Base-by-base conservation (phyloP, 2,888 invertebrate genomes). In the Euzetes globulus region DNA sequence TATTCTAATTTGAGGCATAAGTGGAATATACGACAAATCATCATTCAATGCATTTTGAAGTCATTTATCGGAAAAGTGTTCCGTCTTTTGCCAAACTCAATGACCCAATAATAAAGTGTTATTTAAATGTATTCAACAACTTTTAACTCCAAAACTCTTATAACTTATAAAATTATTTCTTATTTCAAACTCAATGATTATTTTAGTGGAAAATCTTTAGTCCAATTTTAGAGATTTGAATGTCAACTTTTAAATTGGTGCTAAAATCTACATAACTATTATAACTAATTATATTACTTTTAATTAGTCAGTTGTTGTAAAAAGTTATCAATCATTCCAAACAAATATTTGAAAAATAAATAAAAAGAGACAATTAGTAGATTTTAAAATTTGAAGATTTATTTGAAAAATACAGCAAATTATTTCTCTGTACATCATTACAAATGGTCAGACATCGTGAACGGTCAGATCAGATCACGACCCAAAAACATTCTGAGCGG, bases 381-480 rank as follows among this genome's bases (percentile, higher is more conserved):
- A 11, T 19, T 41, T 19, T 41, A 13, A 41, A 37, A 68, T 68
- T 68, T 6, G 33, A 63, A 63, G 63, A 41, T 68, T 68, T 68
- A 68, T 68, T 68, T 68, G 68, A 68, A 68, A 68, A 68, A 68
- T 68, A 68, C 68, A 68, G 68, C 68, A 68, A 63, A 63, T 63
- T 63, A 63, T 63, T 68, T 68, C 68, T 68, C 68, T 68, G 37
- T 68, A 68, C 68, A 68, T 68, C n/a, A 19, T 63, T 63, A 68
- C 68, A 68, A 68, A 68, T 68, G 41, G 29, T 68, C 45, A 68
- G 68, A 68, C 17, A 13, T 33, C 33, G 33, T 41, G 17, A 22
- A 37, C 41, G 37, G 60, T 27, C 25, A 15, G 25, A 60, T 27
- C 68, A 19, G 41, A 41, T 68, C 19, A 68, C 11, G 41, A 37